Base-by-base conservation (phyloP, 2,797 vertebrate genomes). In the Streptopelia turtur region DNA sequence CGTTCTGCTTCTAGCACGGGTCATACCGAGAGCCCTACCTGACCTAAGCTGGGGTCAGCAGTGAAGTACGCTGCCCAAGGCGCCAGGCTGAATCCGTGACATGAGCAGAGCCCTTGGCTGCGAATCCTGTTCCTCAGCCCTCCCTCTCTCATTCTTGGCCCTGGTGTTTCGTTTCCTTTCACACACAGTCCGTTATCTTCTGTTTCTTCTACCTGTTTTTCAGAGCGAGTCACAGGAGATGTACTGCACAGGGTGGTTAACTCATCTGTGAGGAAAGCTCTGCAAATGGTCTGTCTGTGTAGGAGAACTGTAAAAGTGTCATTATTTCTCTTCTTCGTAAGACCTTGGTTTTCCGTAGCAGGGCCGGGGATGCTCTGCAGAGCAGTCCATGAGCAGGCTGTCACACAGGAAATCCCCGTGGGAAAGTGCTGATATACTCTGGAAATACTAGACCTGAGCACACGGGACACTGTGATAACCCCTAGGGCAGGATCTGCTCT, bases 161-260 rank as follows among this genome's bases (percentile, higher is more conserved):
- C 6, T 25, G 11, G 4, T 63, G 37, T 64, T 81, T 52, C 1
- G 1, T 56, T 33, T 43, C 28, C 50, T 89, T 82, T 76, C 47
- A 37, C 55, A 33, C 18, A 57, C 20, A 35, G 35, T 59, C 14
- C 2, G 4, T 79, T 79, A 31, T 60, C 63, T 76, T 70, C 43
- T 56, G 7, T 35, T 72, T 72, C 53, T 89, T 82, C 66, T 66
- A 41, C 81, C 77, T 80, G 37, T 70, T 83, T 86, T 92, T 76
- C 47, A 16, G 61, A 39, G 24, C n/a, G 69, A 69, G 11, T n/a
- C 41, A 35, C 68, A 60, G 57, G 31, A 86, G 45, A 60, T 35
- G 35, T 60, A 21, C 66, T 57, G 16, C 31, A 23, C 20, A 33
- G 82, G 49, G 57, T 35, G 37, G n/a, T 31, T 49, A 61, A 56